Base-by-base conservation (phyloP, 2,888 invertebrate species). In the Dryobota labecula region DNA sequence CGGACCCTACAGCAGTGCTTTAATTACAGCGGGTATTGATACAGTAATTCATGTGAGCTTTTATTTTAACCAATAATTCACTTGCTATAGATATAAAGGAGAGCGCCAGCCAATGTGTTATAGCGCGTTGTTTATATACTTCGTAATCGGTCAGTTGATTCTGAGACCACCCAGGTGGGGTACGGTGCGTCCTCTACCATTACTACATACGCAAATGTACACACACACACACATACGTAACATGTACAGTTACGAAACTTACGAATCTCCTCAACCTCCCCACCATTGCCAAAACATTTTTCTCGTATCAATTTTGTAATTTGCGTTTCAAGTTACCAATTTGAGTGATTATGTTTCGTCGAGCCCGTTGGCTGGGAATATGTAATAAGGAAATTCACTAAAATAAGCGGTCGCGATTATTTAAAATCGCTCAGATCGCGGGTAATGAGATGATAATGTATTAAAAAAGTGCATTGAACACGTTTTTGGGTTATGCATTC, bases 91-190 rank as follows among this genome's bases (percentile, higher is more conserved):
- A 90, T 90, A 90, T 89, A 87, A 90, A 88, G 84, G 84, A 87
- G 86, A 82, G 78, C 86, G 83, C 87, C 87, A 80, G 87, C 85
- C 87, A 89, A 90, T 85, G 74, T 82, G 82, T 84, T 88, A 85
- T 86, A 87, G 86, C 86, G 80, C 85, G 85, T 83, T 85, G 85
- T 85, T 90, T 93, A 93, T 93, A 85, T 93, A 91, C 90, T 89
- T 90, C 88, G 89, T 92, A 93, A 93, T 92, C 92, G 92, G 88
- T 87, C 90, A 90, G 87, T 90, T 92, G 92, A 93, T 90, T 91
- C 89, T 83, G 89, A 84, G 96, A 96, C 96, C 96, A 95, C 96
- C 95, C 96, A 95, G 85, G 93, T 88, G 83, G 94, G 73, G 73
- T 80, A 53, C 87, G 89, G 89, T 86, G 86, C 90, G 87, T 90